Evolutionary conservation across 2,113 vertebrate genomes (phyloP), one percentile per base, ranked within the genome.

Genomic region (Drymodes brunneopygia): DNA sequence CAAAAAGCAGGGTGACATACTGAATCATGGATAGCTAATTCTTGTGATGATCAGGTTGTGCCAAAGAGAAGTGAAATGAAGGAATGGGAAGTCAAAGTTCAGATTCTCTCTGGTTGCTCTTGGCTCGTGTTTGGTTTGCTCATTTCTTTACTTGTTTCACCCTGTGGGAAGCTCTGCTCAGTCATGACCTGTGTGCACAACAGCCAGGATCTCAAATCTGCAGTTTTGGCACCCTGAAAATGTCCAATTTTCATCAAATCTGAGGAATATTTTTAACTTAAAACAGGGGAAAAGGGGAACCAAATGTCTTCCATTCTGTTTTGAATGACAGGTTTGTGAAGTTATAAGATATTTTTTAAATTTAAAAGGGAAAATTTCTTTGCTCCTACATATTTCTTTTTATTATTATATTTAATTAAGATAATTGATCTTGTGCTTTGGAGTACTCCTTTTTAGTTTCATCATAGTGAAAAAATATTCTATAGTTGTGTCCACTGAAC

Each of bases 271-370:
- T 73, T 54, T 83, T 47, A 38, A 36, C 31, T 36, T 53, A 42
- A 75, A 57, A 47, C 0, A 18, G 12, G 9, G 4, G 2, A 38
- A 53, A 21, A 6, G 9, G 4, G 3, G 11, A 64, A 20, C 8
- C 5, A 58, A 33, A 12, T 80, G 15, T 19, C 42, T 75, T 50
- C 22, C 2, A 44, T 54, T 44, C 2, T 45, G 22, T 42, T 69
- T 77, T 36, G 20, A 74, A 48, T 19, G 7, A 10, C 12, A 54
- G 2, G 2, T 61, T 62, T 77, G 4, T 58, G 20, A n/a, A 27
- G 2, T 72, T 51, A 64, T 22, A 11, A 44, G 27, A 1, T 23
- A 0, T 9, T 17, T 72, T 31, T 62, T 47, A 0, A 13, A 53
- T 57, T 58, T 48, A 14, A 62, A 48, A 53, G 7, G 14, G 10